Evolutionary conservation across 1,140 invertebrate species (phyloP), one percentile per base, ranked within the genome.

Genomic region (Leptinotarsa undecemlineata): DNA sequence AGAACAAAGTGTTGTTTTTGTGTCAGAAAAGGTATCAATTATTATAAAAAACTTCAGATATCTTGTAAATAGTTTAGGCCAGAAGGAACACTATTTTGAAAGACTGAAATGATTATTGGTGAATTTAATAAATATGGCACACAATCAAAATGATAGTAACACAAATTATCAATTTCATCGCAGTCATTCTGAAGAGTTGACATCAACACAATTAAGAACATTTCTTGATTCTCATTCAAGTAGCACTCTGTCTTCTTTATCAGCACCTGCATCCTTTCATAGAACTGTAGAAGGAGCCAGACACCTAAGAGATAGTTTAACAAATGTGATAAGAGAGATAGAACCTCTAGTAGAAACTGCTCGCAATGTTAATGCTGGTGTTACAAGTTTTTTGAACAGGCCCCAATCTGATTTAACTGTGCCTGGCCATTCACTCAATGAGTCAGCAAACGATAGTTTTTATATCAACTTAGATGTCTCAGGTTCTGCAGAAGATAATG

Each of bases 311-410:
- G 83, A 86, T 62, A 76, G 83, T 87, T 75, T 89, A 61, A 86
- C 87, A n/a, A 85, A 86, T 67, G 87, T 86, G 13, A 85, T 88
- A 51, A 82, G 87, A 76, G 88, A 87, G 72, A 85, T 89, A 61
- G 85, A 87, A 76, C 88, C 87, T 42, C 77, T 88, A 4, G 85
- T 89, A 60, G 86, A 87, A 81, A 85, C 85, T 69, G 86, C 86
- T 62, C 76, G 85, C 76, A 83, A 78, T 42, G 85, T 86, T 75
- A 83, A 85, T 80, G 73, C 74, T 19, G 77, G 75, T 20, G 78
- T 79, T 68, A 76, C 78, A 68, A 78, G 75, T 74, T 79, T 82
- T 78, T 75, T 81, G 33, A 81, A 82, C 78, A 78, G 77, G 71
- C 80, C 78, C 62, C 74, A 76, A 15, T 81, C 81, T 23, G 77